phyloP scores from a whole-genome alignment of 1,140 invertebrate genomes.

The Drosophila arizonae region DNA sequence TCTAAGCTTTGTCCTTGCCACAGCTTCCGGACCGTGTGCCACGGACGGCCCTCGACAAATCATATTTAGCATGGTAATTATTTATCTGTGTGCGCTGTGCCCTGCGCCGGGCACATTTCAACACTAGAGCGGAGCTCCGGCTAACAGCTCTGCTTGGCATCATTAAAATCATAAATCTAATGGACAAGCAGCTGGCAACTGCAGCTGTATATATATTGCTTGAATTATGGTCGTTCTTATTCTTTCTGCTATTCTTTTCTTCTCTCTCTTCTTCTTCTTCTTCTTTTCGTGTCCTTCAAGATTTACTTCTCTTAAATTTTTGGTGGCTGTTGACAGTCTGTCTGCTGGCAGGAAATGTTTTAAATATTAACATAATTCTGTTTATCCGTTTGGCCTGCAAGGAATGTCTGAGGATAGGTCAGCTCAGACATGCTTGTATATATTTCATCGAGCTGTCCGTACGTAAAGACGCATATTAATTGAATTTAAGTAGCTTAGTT shows the following conservation, averaged over 20 bases:
- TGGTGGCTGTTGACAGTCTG: not conserved
- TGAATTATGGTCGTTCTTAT: constrained; percentile 52
- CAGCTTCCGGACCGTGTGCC: constrained; percentile 21
- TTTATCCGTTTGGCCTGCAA: too few species aligned
- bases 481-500: too few species aligned
- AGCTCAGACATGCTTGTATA: too few species aligned
- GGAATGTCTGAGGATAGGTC: too few species aligned
- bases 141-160: constrained; percentile 24
- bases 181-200: constrained; percentile 58
- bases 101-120: constrained; percentile 3
- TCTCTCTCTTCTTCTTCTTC: too few species aligned
- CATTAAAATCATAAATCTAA: constrained; percentile 78
- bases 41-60: constrained; percentile 44
- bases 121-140: not conserved
- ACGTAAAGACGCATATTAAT: too few species aligned
- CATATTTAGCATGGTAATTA: constrained; percentile 77
- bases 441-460: too few species aligned
- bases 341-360: not conserved
- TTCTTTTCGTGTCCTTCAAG: too few species aligned
- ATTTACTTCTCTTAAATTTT: not conserved
- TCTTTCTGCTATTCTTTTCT: too few species aligned
- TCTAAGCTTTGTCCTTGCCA: constrained; percentile 45
- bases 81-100: constrained; percentile 52
- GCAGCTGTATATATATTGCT: constrained; percentile 35
- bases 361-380: too few species aligned